phyloP scores from a whole-genome alignment of 2,797 vertebrate species.

The Pteropus rufus region DNA sequence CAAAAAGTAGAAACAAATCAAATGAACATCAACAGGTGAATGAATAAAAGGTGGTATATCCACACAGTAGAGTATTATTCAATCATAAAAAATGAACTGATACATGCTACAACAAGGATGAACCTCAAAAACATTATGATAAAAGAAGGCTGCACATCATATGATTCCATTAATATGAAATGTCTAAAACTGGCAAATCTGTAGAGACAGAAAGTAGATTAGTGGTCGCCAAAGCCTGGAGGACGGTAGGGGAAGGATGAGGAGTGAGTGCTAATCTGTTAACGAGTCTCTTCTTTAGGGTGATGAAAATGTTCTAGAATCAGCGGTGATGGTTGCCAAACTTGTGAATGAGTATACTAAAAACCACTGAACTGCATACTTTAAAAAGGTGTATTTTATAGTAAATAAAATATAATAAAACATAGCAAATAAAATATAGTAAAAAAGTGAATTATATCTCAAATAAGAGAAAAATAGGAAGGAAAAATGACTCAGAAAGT shows the following conservation, averaged over 20 bases:
- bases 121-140: neutral
- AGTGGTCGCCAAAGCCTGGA: neutral
- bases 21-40: neutral
- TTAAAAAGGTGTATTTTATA: neutral
- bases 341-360: neutral
- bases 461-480: neutral
- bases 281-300: neutral
- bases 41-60: neutral
- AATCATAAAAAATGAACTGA: neutral
- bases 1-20: neutral
- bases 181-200: neutral
- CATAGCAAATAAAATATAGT: too few species aligned
- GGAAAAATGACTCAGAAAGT: neutral
- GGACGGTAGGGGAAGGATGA: neutral
- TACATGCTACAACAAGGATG: neutral
- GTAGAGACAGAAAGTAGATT: neutral
- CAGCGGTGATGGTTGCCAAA: neutral
- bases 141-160: neutral
- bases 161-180: neutral
- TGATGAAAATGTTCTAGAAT: neutral
- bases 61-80: neutral
- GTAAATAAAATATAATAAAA: neutral
- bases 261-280: neutral
- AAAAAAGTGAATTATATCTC: neutral
- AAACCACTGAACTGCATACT: neutral